Evolutionary conservation across 2,113 vertebrate species (phyloP).

Genomic region (Ageneiosus marmoratus): DNA sequence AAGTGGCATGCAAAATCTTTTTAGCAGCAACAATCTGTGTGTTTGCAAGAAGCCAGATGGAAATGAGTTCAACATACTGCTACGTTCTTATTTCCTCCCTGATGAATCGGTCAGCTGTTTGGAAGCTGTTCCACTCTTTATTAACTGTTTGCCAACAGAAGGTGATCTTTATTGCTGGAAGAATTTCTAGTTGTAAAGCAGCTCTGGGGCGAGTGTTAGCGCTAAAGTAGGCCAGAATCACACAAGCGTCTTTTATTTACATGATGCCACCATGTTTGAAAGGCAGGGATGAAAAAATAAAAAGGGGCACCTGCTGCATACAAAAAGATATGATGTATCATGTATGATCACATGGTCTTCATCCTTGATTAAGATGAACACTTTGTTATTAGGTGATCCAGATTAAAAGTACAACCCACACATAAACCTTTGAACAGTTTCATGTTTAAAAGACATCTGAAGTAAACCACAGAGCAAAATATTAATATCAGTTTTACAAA

Average conservation of each 20-base stretch:
- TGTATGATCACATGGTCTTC: no score
- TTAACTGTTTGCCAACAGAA: not conserved
- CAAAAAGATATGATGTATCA: no score
- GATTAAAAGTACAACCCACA: no score
- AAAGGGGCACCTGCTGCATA: no score
- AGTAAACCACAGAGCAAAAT: no score
- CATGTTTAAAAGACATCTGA: no score
- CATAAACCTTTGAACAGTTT: no score
- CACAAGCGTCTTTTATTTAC: not conserved
- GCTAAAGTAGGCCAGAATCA: not conserved
- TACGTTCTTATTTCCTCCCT: not conserved
- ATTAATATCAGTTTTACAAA: no score
- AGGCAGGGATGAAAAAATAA: no score
- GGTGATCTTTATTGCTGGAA: not conserved
- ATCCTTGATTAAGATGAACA: no score
- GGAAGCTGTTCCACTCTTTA: not conserved
- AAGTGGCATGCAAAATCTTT: not conserved
- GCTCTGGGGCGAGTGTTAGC: not conserved
- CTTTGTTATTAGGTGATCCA: no score
- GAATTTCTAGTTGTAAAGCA: not conserved
- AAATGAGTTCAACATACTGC: not conserved
- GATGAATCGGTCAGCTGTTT: constrained; percentile 6
- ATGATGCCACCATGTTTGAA: not conserved
- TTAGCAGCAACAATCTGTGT: not conserved
- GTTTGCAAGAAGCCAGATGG: not conserved